Evolutionary conservation across 2,797 vertebrate genomes (phyloP), one percentile per base, ranked within the genome.

Genomic region (Acridotheres tristis): DNA sequence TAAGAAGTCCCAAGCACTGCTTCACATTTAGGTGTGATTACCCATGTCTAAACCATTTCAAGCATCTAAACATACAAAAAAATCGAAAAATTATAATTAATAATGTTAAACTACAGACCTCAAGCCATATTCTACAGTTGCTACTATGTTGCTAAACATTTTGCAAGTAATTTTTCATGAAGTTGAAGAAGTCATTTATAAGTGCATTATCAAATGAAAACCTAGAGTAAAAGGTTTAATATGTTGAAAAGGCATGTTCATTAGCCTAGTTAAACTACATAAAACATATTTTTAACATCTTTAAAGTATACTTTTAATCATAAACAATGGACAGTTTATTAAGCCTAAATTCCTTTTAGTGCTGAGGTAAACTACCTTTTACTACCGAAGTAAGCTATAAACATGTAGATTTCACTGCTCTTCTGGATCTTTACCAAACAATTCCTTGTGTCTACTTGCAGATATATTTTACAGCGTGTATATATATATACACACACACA

Each of bases 321-420:
- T 16, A 62, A 91, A 61, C 6, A 36, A 30, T 4, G 3, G 1
- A 2, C 67, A 23, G 3, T 6, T 62, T 50, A 43, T 58, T 27
- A 51, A 48, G 10, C 8, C 27, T 18, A 17, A 68, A 54, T 13
- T 85, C 3, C 5, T 71, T 54, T 22, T 15, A 26, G 20, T 1
- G 5, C 21, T 59, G 30, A 21, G 16, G 42, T 42, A 42, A 42
- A 7, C 42, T 42, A 42, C 42, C 42, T 42, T 42, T 42, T 16
- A 4, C 9, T n/a, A 50, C 6, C 2, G 1, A 54, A n/a, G 12
- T 5, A 38, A 62, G 1, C 26, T 27, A 5, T 3, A 8, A 21
- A 21, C 12, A 5, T 25, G 16, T 9, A 11, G 4, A 29, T 53
- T 43, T 38, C 32, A 29, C 25, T 1, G 36, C 38, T 18, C 6